Base-by-base conservation (phyloP, 2,113 vertebrate species). In the Oncorhynchus kisutch region DNA sequence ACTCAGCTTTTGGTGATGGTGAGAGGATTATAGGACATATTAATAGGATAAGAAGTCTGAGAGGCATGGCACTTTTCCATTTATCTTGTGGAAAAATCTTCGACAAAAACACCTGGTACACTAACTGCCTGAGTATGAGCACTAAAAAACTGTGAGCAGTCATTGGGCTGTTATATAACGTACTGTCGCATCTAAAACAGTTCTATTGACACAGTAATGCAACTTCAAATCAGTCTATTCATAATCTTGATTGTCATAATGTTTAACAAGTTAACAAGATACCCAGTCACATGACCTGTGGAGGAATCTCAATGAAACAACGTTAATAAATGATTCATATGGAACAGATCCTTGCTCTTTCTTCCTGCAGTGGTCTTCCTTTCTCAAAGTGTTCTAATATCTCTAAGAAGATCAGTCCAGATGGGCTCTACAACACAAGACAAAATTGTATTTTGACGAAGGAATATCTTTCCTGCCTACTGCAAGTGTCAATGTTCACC, bases 81-180 rank as follows among this genome's bases (percentile, higher is more conserved):
- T 91, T 90, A 88, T 89, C 91, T 89, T 79, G 82, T 87, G 88
- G 91, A 91, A 92, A 91, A 87, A 90, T 85, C 86, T 90, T 70
- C 64, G 73, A 80, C 73, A 82, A 90, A 68, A 94, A 93, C 92
- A 93, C 91, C 93, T 94, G 93, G 92, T 67, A 72, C 83, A 48
- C 84, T 87, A 84, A 88, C 81, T 83, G 78, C 73, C 79, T 80
- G 65, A 80, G 86, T 91, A 85, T 85, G 87, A 89, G 78, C 83
- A 66, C 78, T 12, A 80, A 83, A 85, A 81, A 74, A 84, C 77
- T 82, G 84, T 85, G 48, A 88, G 88, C 81, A 82, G 84, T 88
- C 88, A 85, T 71, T 22, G 66, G 27, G 16, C 16, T 81, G 78
- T 71, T 84, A 77, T 78, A 79, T 77, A 77, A 75, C 83, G 67